phyloP scores from a whole-genome alignment of 2,888 invertebrate species.

The Polymixis lichenea region DNA sequence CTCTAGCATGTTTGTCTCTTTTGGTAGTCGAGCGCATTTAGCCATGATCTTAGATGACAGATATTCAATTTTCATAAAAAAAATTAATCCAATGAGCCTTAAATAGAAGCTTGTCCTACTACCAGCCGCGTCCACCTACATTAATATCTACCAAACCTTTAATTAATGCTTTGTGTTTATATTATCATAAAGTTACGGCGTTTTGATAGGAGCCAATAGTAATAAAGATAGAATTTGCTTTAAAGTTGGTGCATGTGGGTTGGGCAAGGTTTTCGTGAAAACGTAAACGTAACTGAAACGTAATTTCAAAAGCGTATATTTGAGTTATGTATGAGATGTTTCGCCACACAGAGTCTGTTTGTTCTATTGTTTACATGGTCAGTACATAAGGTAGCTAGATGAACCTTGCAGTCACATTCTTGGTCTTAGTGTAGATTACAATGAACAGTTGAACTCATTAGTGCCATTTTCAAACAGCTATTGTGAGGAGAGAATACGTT shows the following conservation, averaged over 20 bases:
- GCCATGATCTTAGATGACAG: slow-evolving; percentile 60
- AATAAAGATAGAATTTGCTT: slow-evolving; percentile 63
- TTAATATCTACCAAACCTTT: slow-evolving; percentile 77
- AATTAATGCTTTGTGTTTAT: slow-evolving; percentile 81
- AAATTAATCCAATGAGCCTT: slow-evolving; percentile 77
- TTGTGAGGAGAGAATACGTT: slow-evolving; percentile 45
- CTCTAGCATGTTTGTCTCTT: slow-evolving; percentile 30
- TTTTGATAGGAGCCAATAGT: slow-evolving; percentile 71
- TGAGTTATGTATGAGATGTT: slow-evolving; percentile 57
- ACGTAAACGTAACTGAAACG: slow-evolving; percentile 44
- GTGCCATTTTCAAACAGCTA: slow-evolving; percentile 57
- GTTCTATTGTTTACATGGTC: slow-evolving; percentile 65
- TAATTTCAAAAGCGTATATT: slow-evolving; percentile 55
- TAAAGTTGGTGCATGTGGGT: slow-evolving; percentile 59
- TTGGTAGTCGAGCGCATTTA: slow-evolving; percentile 49
- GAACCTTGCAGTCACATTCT: slow-evolving; percentile 65
- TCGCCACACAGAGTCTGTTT: slow-evolving; percentile 52
- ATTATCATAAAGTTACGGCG: slow-evolving; percentile 81
- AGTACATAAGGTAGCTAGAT: slow-evolving; percentile 53
- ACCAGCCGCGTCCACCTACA: slow-evolving; percentile 81
- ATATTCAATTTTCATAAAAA: slow-evolving; percentile 68
- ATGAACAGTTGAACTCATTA: slow-evolving; percentile 63
- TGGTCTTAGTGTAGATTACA: slow-evolving; percentile 52
- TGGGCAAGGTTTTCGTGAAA: slow-evolving; percentile 57
- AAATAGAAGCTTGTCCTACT: slow-evolving; percentile 85